These are phyloP conservation scores for Desoria tigrina DNA, from an alignment of 2,888 invertebrate genomes.

Conservation along the genomic window DNA sequence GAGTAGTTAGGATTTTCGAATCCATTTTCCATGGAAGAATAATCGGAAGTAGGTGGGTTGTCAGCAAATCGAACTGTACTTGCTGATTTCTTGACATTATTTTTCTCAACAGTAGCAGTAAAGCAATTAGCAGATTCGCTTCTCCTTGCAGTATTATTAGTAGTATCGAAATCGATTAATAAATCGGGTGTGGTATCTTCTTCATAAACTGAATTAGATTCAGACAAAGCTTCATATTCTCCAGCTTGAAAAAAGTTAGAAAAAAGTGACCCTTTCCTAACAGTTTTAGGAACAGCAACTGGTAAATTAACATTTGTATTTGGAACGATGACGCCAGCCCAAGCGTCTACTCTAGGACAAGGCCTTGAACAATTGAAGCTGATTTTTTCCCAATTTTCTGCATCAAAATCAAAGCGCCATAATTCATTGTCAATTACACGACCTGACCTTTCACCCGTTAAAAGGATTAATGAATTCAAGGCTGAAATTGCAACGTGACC, in stretches of 20 bases:
- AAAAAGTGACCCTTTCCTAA: no score
- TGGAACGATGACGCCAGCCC: constrained; percentile 7
- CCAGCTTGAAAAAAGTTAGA: neutral
- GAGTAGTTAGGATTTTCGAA: neutral
- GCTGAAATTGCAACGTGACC: constrained; percentile 69
- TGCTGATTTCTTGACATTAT: no score
- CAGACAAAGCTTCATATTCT: neutral
- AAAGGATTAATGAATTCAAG: constrained; percentile 73
- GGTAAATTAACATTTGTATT: neutral
- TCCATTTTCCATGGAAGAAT: neutral
- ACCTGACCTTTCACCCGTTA: constrained; percentile 73
- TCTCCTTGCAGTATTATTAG: no score
- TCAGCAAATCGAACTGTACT: no score
- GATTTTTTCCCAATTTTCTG: constrained; percentile 75
- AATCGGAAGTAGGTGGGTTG: no score
- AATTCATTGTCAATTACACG: constrained; percentile 70
- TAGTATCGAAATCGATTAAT: neutral
- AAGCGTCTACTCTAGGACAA: constrained; percentile 28
- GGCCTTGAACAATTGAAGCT: constrained; percentile 59
- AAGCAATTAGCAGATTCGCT: no score
- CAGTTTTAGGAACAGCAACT: no score
- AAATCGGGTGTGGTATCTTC: neutral
- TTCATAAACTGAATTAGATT: constrained; percentile 1
- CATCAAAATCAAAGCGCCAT: constrained; percentile 76
- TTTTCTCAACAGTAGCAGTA: no score